phyloP scores from a whole-genome alignment of 2,888 invertebrate genomes.

The Dysmachus trigonus region DNA sequence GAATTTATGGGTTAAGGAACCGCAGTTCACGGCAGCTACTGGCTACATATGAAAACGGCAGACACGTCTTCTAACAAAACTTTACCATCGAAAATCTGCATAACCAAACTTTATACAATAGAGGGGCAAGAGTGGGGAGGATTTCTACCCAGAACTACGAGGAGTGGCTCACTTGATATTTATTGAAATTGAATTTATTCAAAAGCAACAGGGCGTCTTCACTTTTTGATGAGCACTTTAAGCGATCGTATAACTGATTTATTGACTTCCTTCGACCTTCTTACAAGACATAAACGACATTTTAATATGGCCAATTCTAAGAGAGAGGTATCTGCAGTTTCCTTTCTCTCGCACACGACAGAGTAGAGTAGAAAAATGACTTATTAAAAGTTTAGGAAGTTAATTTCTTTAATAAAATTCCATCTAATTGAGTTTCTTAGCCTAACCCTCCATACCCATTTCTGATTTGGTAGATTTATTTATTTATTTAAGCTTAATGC shows the following conservation, averaged over 20 bases:
- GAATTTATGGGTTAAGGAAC: not conserved
- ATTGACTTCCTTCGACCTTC: not conserved
- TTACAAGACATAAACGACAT: not conserved
- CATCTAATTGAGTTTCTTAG: too few relatives aligned
- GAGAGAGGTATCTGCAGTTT: too few relatives aligned
- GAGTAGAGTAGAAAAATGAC: too few relatives aligned
- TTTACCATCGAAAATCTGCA: not conserved
- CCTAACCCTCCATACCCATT: too few relatives aligned
- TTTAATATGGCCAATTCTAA: too few relatives aligned
- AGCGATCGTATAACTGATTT: not conserved
- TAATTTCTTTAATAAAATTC: too few relatives aligned
- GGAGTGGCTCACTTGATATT: not conserved
- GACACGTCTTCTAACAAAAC: not conserved
- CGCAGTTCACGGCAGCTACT: not conserved
- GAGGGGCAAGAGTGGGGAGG: not conserved
- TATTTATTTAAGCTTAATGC: too few relatives aligned
- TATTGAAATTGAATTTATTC: not conserved
- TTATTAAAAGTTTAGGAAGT: too few relatives aligned
- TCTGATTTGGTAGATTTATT: too few relatives aligned
- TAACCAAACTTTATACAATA: not conserved
- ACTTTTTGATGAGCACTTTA: not conserved
- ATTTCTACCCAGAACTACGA: not conserved
- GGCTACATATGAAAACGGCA: not conserved
- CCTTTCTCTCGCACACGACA: too few relatives aligned
- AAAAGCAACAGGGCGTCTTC: not conserved